Evolutionary conservation across 2,113 vertebrate species (phyloP).

Genomic region (Datnioides undecimradiatus): DNA sequence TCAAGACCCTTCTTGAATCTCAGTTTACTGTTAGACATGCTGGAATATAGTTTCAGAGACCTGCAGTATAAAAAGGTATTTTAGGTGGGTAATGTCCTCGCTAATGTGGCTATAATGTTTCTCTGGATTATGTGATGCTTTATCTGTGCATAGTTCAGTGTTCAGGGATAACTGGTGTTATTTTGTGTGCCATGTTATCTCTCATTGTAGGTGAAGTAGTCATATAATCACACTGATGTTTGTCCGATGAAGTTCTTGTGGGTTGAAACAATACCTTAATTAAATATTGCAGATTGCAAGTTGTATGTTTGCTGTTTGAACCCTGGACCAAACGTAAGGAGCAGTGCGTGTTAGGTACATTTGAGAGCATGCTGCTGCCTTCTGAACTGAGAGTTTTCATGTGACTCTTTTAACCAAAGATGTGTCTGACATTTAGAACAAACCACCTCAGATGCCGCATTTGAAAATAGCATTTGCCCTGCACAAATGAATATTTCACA

Average conservation of each 20-base stretch:
- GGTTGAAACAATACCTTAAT: neutral
- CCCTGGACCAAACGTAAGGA: too few relatives aligned
- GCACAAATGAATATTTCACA: neutral
- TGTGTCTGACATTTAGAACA: constrained; percentile 13
- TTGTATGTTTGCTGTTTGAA: too few relatives aligned
- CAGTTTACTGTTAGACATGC: too few relatives aligned
- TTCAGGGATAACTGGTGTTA: neutral
- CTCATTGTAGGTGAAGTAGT: neutral
- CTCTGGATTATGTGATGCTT: too few relatives aligned
- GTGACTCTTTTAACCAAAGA: neutral
- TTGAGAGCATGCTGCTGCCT: neutral
- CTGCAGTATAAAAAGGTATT: neutral
- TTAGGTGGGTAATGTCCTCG: too few relatives aligned
- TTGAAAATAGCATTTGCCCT: neutral
- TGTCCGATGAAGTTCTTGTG: neutral
- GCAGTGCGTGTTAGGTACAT: neutral
- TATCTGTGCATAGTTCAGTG: too few relatives aligned
- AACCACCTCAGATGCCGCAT: neutral
- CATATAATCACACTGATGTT: neutral
- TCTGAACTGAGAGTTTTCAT: too few relatives aligned
- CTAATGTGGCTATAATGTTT: too few relatives aligned
- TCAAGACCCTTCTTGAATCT: too few relatives aligned
- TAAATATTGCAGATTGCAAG: neutral
- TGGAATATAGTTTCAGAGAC: neutral
- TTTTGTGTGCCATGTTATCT: neutral